These are phyloP conservation scores for Dasypus novemcinctus DNA, from an alignment of 2,113 vertebrate genomes.

Conservation along the genomic window DNA sequence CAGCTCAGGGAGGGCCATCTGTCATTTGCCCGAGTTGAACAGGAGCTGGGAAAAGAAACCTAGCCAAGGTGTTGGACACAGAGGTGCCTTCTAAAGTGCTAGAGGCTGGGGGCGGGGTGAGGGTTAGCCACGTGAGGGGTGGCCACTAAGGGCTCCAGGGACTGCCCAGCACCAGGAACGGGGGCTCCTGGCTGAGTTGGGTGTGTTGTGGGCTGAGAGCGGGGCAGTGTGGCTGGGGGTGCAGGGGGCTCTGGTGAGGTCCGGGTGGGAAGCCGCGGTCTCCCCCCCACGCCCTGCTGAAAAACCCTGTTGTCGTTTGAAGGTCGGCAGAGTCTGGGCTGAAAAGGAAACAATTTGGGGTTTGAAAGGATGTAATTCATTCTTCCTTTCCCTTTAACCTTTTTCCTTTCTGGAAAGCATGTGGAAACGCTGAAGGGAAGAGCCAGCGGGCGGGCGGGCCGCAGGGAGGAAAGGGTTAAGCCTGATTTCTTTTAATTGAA, in stretches of 20 bases:
- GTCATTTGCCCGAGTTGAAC: background rate
- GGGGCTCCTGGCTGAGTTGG: background rate
- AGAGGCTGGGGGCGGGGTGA: background rate
- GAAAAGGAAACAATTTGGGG: conserved; percentile 83
- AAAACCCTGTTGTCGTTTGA: conserved; percentile 70
- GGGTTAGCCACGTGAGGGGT: background rate
- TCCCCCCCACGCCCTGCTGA: conserved; percentile 63
- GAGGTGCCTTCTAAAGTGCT: background rate
- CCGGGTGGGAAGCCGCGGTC: conserved; percentile 22
- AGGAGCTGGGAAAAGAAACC: background rate
- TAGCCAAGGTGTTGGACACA: background rate
- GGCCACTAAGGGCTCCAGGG: background rate
- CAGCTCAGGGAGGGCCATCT: background rate
- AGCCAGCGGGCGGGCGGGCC: background rate
- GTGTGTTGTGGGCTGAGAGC: background rate
- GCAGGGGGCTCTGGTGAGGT: conserved; percentile 55
- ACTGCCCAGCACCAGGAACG: conserved; percentile 3
- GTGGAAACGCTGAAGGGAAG: conserved; percentile 63
- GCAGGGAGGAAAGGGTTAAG: conserved; percentile 92
- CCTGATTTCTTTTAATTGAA: conserved; percentile 96
- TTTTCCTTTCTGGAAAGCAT: conserved; percentile 77
- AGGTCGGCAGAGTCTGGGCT: conserved; percentile 76
- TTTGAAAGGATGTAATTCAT: conserved; percentile 83
- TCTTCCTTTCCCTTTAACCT: conserved; percentile 82
- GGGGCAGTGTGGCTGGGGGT: background rate